These are phyloP conservation scores for Drosophila willistoni DNA, from an alignment of 1,140 invertebrate species.

Conservation along the genomic window DNA sequence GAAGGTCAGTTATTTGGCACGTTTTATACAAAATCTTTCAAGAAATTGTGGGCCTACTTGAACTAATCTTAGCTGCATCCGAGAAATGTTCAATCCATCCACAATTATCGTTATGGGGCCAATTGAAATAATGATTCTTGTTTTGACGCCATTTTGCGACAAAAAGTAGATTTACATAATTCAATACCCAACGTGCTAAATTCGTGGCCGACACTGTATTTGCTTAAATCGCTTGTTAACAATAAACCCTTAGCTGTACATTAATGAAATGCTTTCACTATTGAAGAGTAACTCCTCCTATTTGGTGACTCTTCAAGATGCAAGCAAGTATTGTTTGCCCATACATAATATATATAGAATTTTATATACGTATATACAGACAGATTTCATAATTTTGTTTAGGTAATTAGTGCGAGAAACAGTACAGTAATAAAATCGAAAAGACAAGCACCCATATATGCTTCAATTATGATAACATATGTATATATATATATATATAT, in stretches of 20 bases:
- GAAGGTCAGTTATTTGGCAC: too few species aligned
- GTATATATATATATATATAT: conserved; percentile 26
- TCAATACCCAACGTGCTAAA: too few species aligned
- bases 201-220: not conserved
- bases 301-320: conserved; percentile 16
- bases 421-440: conserved; percentile 74
- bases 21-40: too few species aligned
- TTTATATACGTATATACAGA: conserved; percentile 46
- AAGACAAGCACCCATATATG: conserved; percentile 61
- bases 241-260: conserved; percentile 40
- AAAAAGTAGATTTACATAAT: too few species aligned
- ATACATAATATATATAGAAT: conserved; percentile 52
- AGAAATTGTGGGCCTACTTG: too few species aligned
- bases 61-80: too few species aligned
- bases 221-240: conserved; percentile 33
- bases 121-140: too few species aligned
- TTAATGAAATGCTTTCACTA: conserved; percentile 34
- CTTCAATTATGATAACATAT: conserved; percentile 66
- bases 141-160: too few species aligned
- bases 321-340: conserved; percentile 27
- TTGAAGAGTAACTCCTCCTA: conserved; percentile 8
- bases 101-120: too few species aligned
- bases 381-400: conserved; percentile 48
- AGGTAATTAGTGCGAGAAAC: conserved; percentile 76
- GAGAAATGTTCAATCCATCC: too few species aligned